Base-by-base conservation (phyloP, 2,797 vertebrate species). In the Enteromius radiatus region DNA sequence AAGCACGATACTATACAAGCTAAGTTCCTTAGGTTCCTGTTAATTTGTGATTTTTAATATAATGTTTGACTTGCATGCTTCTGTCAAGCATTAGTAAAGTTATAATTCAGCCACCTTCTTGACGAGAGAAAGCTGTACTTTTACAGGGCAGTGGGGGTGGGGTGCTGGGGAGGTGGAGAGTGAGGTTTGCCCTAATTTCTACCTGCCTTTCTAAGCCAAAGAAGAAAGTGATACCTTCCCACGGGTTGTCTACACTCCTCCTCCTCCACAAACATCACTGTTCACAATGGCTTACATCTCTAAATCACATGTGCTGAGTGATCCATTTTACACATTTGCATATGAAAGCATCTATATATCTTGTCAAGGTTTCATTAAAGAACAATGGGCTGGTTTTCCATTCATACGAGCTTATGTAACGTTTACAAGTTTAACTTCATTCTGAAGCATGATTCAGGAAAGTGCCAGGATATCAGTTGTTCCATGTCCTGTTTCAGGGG, bases 161-260 rank as follows among this genome's bases (percentile, higher is more conserved):
- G 4, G 31, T 65, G 61, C 3, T 19, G n/a, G n/a, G 31, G 12
- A 36, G 81, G 54, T 73, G 45, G 80, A 49, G 54, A 74, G n/a
- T 78, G 76, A 28, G 45, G 70, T 76, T 76, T 82, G 76, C 56
- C 87, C 82, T 38, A 43, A 84, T 87, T 88, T 84, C 83, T 71
- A 81, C 49, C 43, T 75, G 47, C 15, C 45, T 73, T 11, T 15
- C 47, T 69, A 14, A 86, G 59, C 76, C 76, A 82, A 17, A 80
- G 81, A 74, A 45, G 67, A 56, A 86, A 83, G 54, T 14, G 80
- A 88, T 86, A 86, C 78, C 79, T 64, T 31, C 76, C 64, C 54
- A 80, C 1, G 64, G 41, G 38, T 64, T n/a, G 49, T 38, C 59
- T 12, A 79, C 64, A 15, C 17, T 47, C 21, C 67, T 56, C 65